phyloP scores from a whole-genome alignment of 30 jellyfish, hydroid and myxozoan species.

The Nemopilema nomurai region DNA sequence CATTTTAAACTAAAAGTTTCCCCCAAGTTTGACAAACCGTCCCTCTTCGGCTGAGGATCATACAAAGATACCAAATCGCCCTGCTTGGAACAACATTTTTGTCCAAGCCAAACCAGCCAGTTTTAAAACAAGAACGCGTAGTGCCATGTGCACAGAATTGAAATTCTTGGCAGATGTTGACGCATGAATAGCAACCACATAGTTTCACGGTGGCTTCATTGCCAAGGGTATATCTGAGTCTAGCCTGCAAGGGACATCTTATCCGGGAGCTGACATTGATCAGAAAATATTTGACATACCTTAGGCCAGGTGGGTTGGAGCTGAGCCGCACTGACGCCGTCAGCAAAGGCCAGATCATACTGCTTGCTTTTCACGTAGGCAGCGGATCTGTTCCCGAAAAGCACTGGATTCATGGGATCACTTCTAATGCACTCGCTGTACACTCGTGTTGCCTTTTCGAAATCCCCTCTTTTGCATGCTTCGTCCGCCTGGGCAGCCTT shows the following conservation, averaged over 20 bases:
- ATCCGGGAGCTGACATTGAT: no score
- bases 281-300: conserved; percentile 59
- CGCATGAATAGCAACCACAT: no score
- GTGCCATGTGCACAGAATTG: no score
- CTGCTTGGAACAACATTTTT: no score
- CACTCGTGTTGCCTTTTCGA: conserved; percentile 54
- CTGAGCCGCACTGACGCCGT: conserved; percentile 63
- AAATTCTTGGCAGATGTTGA: no score
- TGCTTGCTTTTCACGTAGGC: conserved; percentile 61
- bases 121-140: no score
- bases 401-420: conserved; percentile 63
- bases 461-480: conserved; percentile 89
- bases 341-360: conserved; percentile 67
- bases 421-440: conserved; percentile 63
- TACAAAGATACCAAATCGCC: no score
- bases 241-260: not conserved
- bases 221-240: not conserved
- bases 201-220: no score
- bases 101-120: no score
- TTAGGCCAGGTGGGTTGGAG: conserved; percentile 83
- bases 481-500: conserved; percentile 76
- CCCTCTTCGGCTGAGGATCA: no score
- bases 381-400: conserved; percentile 88
- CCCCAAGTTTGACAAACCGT: no score
- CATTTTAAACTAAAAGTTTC: no score